Evolutionary conservation across 2,888 invertebrate species (phyloP), one percentile per base, ranked within the genome.

Genomic region (Eucera pruinosa): DNA sequence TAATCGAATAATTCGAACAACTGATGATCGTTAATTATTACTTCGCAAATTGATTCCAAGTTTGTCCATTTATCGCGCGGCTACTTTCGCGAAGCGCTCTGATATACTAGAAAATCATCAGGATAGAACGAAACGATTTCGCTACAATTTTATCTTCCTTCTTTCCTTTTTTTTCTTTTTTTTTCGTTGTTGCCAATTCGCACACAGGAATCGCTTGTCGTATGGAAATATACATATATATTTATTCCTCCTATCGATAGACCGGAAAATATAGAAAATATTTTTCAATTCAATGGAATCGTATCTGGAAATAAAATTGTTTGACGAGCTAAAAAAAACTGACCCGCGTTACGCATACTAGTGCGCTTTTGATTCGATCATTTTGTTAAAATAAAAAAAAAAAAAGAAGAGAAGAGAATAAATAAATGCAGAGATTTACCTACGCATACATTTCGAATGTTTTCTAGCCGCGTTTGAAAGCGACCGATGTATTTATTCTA

Each of bases 1-100:
- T 27, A 25, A 5, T 27, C 18, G 27, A 58, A 67, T 58, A 58
- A 66, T 67, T 36, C 47, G 18, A 50, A 69, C 47, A 45, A 15
- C 5, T 5, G 23, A n/a, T 3, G 13, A 1, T 1, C 13, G 15
- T 15, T 36, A 23, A 15, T 23, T 23, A 20, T 25, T n/a, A n/a
- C n/a, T n/a, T 23, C 23, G 2, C 55, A 2, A n/a, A 25, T 41
- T 3, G 33, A 57, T 57, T 57, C 7, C 2, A 23, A 11, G n/a
- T 57, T 55, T 15, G 54, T 7, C 4, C 55, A 15, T 36, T 39
- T 57, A n/a, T n/a, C n/a, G n/a, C n/a, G n/a, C n/a, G n/a, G n/a
- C n/a, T n/a, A n/a, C n/a, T n/a, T n/a, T n/a, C n/a, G n/a, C n/a
- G n/a, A n/a, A n/a, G n/a, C n/a, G n/a, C n/a, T n/a, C n/a, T n/a